Evolutionary conservation across 2,888 invertebrate species (phyloP), one percentile per base, ranked within the genome.

Genomic region (Agrochola litura): DNA sequence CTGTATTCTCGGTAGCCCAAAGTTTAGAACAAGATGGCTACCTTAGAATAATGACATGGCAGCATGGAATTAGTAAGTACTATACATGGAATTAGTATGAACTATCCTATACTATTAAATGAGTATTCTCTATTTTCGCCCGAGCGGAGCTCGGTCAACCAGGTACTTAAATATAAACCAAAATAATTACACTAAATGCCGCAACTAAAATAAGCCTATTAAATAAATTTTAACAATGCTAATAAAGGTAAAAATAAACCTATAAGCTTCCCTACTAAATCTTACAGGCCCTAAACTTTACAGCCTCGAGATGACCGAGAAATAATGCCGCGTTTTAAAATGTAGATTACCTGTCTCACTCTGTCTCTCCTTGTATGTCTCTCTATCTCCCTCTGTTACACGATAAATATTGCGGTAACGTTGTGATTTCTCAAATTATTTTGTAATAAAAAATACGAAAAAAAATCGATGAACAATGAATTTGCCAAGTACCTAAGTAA

Each of bases 211-310:
- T 67, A 14, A 49, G 10, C 60, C 16, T 41, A 16, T 14, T 63
- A 37, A 67, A 78, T 81, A 67, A 81, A 81, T 83, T 60, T 78
- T 43, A 72, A 78, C 78, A 78, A 71, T 78, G 67, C 56, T 79
- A 67, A 41, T 81, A 81, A 78, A 72, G 65, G 65, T 78, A 30
- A 72, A 81, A 72, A 67, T 83, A 81, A 81, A 83, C 56, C 22
- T 72, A 65, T 65, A 60, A 56, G 54, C 49, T 30, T 14, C 16
- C 0, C 41, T 65, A 46, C 19, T 81, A 78, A 81, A 78, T 83
- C 52, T 69, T 73, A 43, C 49, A 46, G 58, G 58, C 41, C 54
- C 30, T 83, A 61, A 73, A 83, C 43, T 77, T 81, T 66, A 70
- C 43, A 52, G 56, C 41, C 46, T 46, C 12, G 41, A 22, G 56